Base-by-base conservation (phyloP, 2,797 vertebrate genomes). In the Peromyscus melanophrys region DNA sequence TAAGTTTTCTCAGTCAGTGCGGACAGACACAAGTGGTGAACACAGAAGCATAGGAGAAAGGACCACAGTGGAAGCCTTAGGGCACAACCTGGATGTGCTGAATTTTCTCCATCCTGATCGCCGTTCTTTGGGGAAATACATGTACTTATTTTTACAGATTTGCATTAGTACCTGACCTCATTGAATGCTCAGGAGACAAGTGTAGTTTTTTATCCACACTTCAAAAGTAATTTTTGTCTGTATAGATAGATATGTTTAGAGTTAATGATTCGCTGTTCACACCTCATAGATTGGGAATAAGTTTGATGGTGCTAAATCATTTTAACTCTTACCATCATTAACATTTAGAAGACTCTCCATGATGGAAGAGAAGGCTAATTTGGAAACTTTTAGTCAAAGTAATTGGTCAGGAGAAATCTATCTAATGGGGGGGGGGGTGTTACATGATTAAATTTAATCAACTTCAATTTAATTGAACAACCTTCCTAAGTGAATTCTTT, bases 401-500 rank as follows among this genome's bases (percentile, higher is more conserved):
- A 88, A 91, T 92, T 83, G 71, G 27, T 89, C 85, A 81, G n/a
- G 67, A 92, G 94, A 84, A 76, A 86, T 86, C 31, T 69, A 46
- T 82, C 75, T 69, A 43, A 75, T 23, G 49, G 61, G 92, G 31
- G 46, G 34, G 34, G 0, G 21, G 6, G 0, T 34, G 82, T 59
- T 27, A 29, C 78, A 34, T 77, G 52, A 52, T 52, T 52, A 52
- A 52, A 52, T 89, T 94, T 96, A 91, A 87, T 87, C 80, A 91
- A 91, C 82, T 90, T 95, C 49, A 34, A 10, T 95, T 85, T 93
- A 82, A 86, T 96, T 80, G 89, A 90, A 95, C 57, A 91, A 17
- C 63, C 57, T 90, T 94, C 43, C 52, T 59, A 80, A 94, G 69
- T 83, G 85, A 90, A 89, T 90, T 77, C 57, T 94, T 91, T 81